Evolutionary conservation across 37 sponge, comb jelly and placozoan species (phyloP).

Genomic region (Crambe crambe): DNA sequence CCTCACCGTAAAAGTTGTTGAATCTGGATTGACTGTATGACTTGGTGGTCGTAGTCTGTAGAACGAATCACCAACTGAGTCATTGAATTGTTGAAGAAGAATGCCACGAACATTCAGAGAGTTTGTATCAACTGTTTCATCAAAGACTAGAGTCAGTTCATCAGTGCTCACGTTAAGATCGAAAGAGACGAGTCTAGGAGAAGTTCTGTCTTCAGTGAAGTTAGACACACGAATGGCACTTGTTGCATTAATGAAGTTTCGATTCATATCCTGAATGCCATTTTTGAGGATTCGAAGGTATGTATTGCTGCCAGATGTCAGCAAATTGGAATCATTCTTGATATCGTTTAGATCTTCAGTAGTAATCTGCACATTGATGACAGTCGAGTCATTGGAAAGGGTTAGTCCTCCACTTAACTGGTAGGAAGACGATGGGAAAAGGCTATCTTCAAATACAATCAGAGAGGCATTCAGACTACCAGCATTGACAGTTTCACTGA

Average conservation of each 20-base stretch:
- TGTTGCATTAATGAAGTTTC: constrained; percentile 46
- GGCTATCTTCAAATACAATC: constrained; percentile 50
- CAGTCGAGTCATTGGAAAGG: constrained; percentile 62
- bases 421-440: neutral
- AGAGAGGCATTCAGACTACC: constrained; percentile 17
- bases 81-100: constrained; percentile 50
- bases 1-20: constrained; percentile 40
- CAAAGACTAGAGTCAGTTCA: constrained; percentile 67
- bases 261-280: constrained; percentile 68
- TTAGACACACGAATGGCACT: constrained; percentile 47
- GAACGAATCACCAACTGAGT: constrained; percentile 40
- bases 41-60: constrained; percentile 39
- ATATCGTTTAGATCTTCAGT: constrained; percentile 64
- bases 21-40: constrained; percentile 33
- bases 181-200: constrained; percentile 64
- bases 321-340: constrained; percentile 47
- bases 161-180: constrained; percentile 63
- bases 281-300: constrained; percentile 41
- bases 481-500: constrained; percentile 79
- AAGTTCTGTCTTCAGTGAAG: constrained; percentile 62
- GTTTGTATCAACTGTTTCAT: constrained; percentile 80
- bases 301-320: constrained; percentile 26
- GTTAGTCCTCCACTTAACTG: constrained; percentile 36
- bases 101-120: constrained; percentile 68
- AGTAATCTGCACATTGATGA: constrained; percentile 40